Percentiles rank a stretch among this genome's conserved stretches.
Conservation (phyloP, 1,140 invertebrate species). For the Apolygus lucorum region DNA sequence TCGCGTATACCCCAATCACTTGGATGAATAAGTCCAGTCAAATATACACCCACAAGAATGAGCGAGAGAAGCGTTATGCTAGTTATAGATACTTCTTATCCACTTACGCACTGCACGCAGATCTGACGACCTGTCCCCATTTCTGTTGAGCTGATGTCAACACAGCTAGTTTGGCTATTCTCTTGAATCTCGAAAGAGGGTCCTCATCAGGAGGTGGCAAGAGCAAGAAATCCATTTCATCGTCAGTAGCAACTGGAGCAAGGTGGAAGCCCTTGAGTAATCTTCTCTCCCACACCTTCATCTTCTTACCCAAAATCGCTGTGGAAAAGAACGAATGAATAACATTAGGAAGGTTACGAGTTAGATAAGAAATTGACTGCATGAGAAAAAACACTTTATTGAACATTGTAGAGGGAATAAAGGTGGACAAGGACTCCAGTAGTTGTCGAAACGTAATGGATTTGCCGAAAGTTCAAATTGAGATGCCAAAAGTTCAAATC, state of each 20-base stretch:
- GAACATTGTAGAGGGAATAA: too few relatives aligned
- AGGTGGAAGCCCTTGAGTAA: slow-evolving; percentile 82
- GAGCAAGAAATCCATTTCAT: slow-evolving; percentile 43
- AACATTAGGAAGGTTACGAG: background rate
- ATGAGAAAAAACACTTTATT: too few relatives aligned
- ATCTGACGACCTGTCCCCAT: slow-evolving; percentile 58
- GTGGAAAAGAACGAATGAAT: background rate
- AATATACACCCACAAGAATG: too few relatives aligned
- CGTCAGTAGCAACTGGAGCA: slow-evolving; percentile 52
- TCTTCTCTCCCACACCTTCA: slow-evolving; percentile 69
- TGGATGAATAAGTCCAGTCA: too few relatives aligned
- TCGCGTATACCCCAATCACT: too few relatives aligned
- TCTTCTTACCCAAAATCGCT: slow-evolving; percentile 45
- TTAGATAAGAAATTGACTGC: too few relatives aligned
- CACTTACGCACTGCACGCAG: slow-evolving; percentile 49
- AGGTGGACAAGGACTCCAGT: too few relatives aligned
- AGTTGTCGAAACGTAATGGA: too few relatives aligned
- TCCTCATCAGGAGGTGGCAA: slow-evolving; percentile 49
- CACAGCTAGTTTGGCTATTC: slow-evolving; percentile 61
- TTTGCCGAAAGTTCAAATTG: too few relatives aligned
- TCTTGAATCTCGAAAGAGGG: slow-evolving; percentile 54
- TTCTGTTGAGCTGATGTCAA: slow-evolving; percentile 54
- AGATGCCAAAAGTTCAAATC: too few relatives aligned
- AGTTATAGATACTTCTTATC: too few relatives aligned
- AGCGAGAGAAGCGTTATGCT: too few relatives aligned